Conservation (phyloP, 1,140 invertebrate genomes). For the Melipona quadrifasciata region DNA sequence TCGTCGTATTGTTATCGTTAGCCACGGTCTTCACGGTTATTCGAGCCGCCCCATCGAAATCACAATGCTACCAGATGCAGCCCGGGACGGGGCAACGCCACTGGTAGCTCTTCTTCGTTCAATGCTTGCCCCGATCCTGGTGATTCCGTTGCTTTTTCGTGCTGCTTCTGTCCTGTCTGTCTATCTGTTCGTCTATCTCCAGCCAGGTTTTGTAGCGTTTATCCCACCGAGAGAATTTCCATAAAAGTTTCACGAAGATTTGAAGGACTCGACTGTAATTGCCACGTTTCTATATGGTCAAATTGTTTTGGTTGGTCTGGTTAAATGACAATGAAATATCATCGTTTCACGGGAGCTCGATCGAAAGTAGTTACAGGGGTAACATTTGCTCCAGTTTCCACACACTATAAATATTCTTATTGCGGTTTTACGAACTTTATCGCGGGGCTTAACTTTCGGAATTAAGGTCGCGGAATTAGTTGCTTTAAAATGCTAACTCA, state of each 20-base stretch:
- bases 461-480: background rate
- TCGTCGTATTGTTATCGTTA: conserved; percentile 71
- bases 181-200: background rate
- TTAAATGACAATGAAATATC: background rate
- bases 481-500: background rate
- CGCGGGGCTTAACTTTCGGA: background rate
- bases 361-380: background rate
- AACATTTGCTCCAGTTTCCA: background rate
- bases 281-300: too few relatives aligned
- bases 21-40: conserved; percentile 65
- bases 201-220: background rate
- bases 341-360: too few relatives aligned
- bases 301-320: too few relatives aligned
- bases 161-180: background rate
- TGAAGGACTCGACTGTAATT: too few relatives aligned
- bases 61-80: conserved; percentile 66
- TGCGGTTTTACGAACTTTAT: background rate
- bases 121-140: conserved; percentile 30
- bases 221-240: too few relatives aligned
- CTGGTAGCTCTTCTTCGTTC: conserved; percentile 57
- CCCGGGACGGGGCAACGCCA: background rate
- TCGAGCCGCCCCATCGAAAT: conserved; percentile 58
- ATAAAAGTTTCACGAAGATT: too few relatives aligned
- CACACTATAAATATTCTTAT: too few relatives aligned
- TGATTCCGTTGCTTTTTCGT: background rate